Evolutionary conservation across 2,113 vertebrate species (phyloP), one percentile per base, ranked within the genome.

Genomic region (Galemys pyrenaicus): DNA sequence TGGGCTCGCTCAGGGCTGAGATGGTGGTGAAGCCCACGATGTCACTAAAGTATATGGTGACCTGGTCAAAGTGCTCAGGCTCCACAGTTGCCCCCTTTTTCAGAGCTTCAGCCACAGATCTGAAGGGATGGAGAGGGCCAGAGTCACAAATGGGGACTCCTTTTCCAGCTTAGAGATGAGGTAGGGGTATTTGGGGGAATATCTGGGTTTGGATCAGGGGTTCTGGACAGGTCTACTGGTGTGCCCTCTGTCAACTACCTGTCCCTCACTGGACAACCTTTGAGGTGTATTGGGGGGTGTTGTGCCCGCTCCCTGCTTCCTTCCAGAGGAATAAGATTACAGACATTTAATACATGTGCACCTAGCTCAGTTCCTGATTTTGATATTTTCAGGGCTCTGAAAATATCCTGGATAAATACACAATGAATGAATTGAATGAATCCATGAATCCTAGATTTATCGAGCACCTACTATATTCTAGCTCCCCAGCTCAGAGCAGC

Each of bases 21-120:
- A 99, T 99, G 81, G 99, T 99, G 1, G 99, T 96, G 51, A 96
- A 96, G 10, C 95, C 95, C 71, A 96, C 88, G 0, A 95, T 94
- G 51, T 97, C 96, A 39, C 99, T 99, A 98, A 99, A 99, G 98
- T 99, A 99, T 96, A 99, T 99, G 4, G 99, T 99, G 92, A 99
- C 99, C 91, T 99, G 98, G 89, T 99, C 99, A 78, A 99, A 99
- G 97, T 99, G 99, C 96, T 99, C 99, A 0, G 99, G 99, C 90
- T 99, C 99, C 95, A 99, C 99, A 0, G 98, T 98, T 17, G 90
- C 98, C 2, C 99, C 99, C 0, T 98, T 99, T 97, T 99, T 99
- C 93, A 99, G 98, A 19, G 99, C 98, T 96, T 99, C 98, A 2
- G 99, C 99, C 74, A 99, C 99, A 37, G 99, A 99, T 35, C 99